phyloP scores from a whole-genome alignment of 2,113 vertebrate species.

The Pluvialis apricaria region DNA sequence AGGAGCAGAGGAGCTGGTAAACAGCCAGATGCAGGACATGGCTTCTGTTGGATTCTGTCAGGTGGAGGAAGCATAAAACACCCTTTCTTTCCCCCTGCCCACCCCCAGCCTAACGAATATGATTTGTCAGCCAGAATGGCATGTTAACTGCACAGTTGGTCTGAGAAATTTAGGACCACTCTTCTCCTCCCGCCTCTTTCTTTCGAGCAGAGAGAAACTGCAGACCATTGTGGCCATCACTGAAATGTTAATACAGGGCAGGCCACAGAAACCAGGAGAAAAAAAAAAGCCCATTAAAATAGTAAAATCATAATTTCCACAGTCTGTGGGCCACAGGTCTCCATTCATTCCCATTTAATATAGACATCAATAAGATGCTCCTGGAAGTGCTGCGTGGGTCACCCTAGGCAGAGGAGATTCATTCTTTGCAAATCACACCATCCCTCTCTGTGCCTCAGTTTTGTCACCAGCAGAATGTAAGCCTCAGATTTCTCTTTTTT shows the following conservation, averaged over 20 bases:
- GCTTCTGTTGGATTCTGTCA: conserved; percentile 12
- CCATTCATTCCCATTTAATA: neutral
- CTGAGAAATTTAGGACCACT: neutral
- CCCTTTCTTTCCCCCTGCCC: neutral
- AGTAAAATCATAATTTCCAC: neutral
- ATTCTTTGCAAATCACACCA: neutral
- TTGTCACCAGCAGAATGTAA: neutral
- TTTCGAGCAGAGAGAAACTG: neutral
- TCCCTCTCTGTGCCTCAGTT: neutral
- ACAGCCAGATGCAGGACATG: conserved; percentile 14
- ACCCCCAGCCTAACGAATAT: neutral
- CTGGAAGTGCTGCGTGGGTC: neutral
- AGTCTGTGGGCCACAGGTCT: neutral
- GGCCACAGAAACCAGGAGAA: neutral
- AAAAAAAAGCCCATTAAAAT: neutral
- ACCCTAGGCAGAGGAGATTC: neutral
- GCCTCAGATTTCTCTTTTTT: neutral
- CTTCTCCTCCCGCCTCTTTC: neutral
- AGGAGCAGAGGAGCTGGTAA: conserved; percentile 19
- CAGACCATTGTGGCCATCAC: neutral
- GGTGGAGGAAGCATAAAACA: neutral
- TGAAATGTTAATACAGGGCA: neutral
- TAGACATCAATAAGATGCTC: neutral
- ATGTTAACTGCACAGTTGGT: conserved; percentile 21
- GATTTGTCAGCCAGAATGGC: conserved; percentile 5